These are phyloP conservation scores for Aromia moschata DNA, from an alignment of 2,888 invertebrate genomes.

Conservation along the genomic window DNA sequence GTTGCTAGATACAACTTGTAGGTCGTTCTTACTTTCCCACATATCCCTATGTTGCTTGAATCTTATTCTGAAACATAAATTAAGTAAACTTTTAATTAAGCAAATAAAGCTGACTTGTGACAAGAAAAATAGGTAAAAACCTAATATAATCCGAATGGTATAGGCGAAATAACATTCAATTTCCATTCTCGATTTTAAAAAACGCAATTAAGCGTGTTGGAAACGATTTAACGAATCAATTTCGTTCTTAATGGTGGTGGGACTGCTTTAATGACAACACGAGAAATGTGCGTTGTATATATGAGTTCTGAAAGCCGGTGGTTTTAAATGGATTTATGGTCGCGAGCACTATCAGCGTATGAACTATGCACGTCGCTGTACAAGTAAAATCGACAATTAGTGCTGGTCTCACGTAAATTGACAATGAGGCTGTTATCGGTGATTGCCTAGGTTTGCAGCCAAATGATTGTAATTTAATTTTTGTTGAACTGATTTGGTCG, in stretches of 20 bases:
- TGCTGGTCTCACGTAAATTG: conserved; percentile 8
- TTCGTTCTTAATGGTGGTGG: conserved; percentile 23
- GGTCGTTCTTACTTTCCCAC: too few relatives aligned
- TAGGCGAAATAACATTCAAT: neutral
- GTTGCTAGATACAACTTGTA: too few relatives aligned
- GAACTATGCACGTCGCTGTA: neutral
- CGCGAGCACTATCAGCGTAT: neutral
- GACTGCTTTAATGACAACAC: conserved; percentile 23
- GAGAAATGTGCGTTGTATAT: conserved; percentile 15
- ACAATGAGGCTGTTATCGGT: conserved; percentile 6
- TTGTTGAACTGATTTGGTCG: too few relatives aligned
- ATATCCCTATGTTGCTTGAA: too few relatives aligned
- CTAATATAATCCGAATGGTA: too few relatives aligned
- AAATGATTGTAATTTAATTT: neutral
- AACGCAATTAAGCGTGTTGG: conserved; percentile 28
- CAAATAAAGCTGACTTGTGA: too few relatives aligned
- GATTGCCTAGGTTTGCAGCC: neutral
- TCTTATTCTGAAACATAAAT: too few relatives aligned
- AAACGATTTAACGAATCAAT: conserved; percentile 34
- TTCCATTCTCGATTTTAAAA: conserved; percentile 2
- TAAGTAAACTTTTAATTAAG: too few relatives aligned
- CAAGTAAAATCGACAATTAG: conserved; percentile 9
- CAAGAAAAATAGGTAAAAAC: too few relatives aligned
- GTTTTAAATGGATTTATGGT: conserved; percentile 17
- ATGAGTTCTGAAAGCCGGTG: conserved; percentile 19